phyloP scores from a whole-genome alignment of 2,888 invertebrate species.

The Drosophila robusta region DNA sequence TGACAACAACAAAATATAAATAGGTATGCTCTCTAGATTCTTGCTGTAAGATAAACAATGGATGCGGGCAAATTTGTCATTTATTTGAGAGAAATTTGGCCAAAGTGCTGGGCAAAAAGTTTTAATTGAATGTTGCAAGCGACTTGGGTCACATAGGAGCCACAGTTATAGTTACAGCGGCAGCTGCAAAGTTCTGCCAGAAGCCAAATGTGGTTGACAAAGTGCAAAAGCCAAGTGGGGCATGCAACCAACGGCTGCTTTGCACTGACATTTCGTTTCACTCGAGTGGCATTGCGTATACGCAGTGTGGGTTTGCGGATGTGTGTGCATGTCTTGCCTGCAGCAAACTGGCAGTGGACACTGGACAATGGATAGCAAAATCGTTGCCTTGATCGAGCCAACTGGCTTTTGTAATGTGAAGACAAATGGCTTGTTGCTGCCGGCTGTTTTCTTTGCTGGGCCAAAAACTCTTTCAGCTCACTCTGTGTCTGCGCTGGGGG shows the following conservation, averaged over 20 bases:
- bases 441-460: not conserved
- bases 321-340: constrained; percentile 7
- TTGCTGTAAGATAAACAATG: constrained; percentile 11
- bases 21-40: not conserved
- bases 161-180: constrained; percentile 4
- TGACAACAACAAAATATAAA: not conserved
- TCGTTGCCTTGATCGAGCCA: constrained; percentile 8
- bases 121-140: constrained; percentile 45
- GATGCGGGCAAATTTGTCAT: constrained; percentile 19
- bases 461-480: constrained; percentile 9
- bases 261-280: constrained; percentile 3
- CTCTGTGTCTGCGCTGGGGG: constrained; percentile 13
- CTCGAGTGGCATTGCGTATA: constrained; percentile 27
- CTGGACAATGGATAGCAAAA: constrained; percentile 9
- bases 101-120: constrained; percentile 33
- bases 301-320: constrained; percentile 9
- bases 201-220: constrained; percentile 43
- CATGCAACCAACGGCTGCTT: constrained; percentile 9
- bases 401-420: constrained; percentile 35
- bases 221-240: constrained; percentile 32
- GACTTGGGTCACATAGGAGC: constrained; percentile 5
- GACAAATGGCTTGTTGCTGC: constrained; percentile 41
- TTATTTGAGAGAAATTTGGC: constrained; percentile 15
- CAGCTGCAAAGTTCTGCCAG: constrained; percentile 25
- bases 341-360: constrained; percentile 5